Evolutionary conservation across 2,113 vertebrate species (phyloP).

Genomic region (Aptenodytes patagonicus): DNA sequence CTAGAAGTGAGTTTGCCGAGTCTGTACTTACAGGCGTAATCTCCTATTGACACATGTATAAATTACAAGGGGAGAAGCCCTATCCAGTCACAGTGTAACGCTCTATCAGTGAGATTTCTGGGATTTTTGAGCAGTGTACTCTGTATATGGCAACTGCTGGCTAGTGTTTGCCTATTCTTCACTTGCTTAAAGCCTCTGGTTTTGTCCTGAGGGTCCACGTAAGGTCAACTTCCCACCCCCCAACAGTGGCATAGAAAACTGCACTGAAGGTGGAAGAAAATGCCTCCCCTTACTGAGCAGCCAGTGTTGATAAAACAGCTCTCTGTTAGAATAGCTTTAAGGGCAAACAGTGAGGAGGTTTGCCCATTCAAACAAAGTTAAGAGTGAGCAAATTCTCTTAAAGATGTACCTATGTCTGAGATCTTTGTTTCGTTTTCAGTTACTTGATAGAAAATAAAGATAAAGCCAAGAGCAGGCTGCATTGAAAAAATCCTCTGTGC

Average conservation of each 20-base stretch:
- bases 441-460: slow-evolving; percentile 57
- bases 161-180: slow-evolving; percentile 65
- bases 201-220: slow-evolving; percentile 65
- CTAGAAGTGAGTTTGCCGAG: slow-evolving; percentile 20
- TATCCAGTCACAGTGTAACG: not conserved
- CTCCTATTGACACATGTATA: slow-evolving; percentile 54
- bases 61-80: slow-evolving; percentile 14
- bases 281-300: slow-evolving; percentile 45
- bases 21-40: slow-evolving; percentile 41
- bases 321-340: slow-evolving; percentile 64
- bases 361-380: slow-evolving; percentile 64
- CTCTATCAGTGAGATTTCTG: slow-evolving; percentile 59
- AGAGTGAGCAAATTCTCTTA: slow-evolving; percentile 62
- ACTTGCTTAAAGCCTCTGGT: slow-evolving; percentile 54
- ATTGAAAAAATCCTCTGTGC: not conserved
- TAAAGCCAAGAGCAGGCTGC: slow-evolving; percentile 30
- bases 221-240: slow-evolving; percentile 70
- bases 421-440: slow-evolving; percentile 37
- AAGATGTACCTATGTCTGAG: slow-evolving; percentile 57
- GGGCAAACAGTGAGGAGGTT: slow-evolving; percentile 63
- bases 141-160: slow-evolving; percentile 69
- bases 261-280: slow-evolving; percentile 52
- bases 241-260: slow-evolving; percentile 42
- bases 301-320: slow-evolving; percentile 58
- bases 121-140: slow-evolving; percentile 61